Base-by-base conservation (phyloP, 2,113 vertebrate genomes). In the Colossoma macropomum region DNA sequence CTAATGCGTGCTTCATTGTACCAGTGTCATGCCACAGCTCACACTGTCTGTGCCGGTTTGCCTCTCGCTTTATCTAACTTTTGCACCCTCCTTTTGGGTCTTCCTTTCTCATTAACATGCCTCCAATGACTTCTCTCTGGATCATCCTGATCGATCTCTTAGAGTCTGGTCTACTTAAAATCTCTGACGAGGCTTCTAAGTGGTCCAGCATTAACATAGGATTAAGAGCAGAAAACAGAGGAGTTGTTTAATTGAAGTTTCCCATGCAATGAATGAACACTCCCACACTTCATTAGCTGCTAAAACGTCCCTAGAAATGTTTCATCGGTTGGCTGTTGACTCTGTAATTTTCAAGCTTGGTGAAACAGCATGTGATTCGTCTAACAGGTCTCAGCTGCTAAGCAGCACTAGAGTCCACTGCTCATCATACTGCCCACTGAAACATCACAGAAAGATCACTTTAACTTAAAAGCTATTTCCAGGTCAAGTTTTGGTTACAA, bases 61-160 rank as follows among this genome's bases (percentile, higher is more conserved):
- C 56, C 38, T 60, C n/a, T 45, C 8, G 23, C 68, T 75, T 32
- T 52, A 16, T 30, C 23, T 21, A 27, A 66, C 59, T 27, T 15
- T 27, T 3, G 48, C 32, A 41, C 25, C 30, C 12, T 16, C 21
- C 59, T 81, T 23, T 21, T 66, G 59, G 71, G 41, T 32, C 60
- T 38, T 60, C 41, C 38, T 4, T 28, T n/a, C 69, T 81, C 38
- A 54, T 81, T 75, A 81, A 65, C 60, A 66, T 63, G 34, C 45
- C 56, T 54, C 60, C 7, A 16, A 21, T 54, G 70, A 38, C 45
- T 65, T 65, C 23, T 65, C n/a, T 52, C 48, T 25, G 45, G 71
- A 28, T 74, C 70, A 63, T 34, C 68, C 78, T 71, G 54, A 80
- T 80, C 52, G 16, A 72, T 72, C 32, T 72, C 52, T 80, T 6